These are phyloP conservation scores for Rhopalosiphum padi DNA, from an alignment of 1,140 invertebrate genomes.

Conservation along the genomic window DNA sequence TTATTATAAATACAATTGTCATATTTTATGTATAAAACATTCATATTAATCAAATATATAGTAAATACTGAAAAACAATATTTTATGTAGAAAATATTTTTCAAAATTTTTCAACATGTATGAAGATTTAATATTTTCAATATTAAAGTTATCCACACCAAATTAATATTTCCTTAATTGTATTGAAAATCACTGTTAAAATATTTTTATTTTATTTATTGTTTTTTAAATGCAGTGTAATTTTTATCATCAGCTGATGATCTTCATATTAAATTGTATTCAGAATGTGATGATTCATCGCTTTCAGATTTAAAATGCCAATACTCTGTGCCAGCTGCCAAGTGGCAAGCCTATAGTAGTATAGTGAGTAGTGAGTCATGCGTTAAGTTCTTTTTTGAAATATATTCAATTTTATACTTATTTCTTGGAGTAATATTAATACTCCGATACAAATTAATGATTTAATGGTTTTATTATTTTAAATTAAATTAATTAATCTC, in stretches of 20 bases:
- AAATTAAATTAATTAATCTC: too few species aligned
- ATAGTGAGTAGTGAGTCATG: neutral
- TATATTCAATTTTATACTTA: neutral
- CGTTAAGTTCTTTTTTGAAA: conserved; percentile 1
- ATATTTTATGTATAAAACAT: neutral
- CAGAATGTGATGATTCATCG: conserved; percentile 33
- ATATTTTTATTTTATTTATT: neutral
- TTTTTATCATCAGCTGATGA: neutral
- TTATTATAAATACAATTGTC: too few species aligned
- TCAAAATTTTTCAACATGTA: neutral
- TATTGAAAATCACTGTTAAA: neutral
- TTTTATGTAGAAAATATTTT: neutral
- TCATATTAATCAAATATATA: neutral
- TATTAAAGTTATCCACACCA: neutral
- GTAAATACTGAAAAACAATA: neutral
- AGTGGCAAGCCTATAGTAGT: neutral
- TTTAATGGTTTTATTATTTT: too few species aligned
- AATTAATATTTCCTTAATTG: neutral
- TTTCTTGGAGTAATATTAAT: neutral
- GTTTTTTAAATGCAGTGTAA: neutral
- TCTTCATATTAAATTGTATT: conserved; percentile 3
- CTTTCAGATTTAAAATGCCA: neutral
- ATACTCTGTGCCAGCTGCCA: neutral
- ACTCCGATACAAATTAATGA: too few species aligned
- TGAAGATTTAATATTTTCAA: neutral